Base-by-base conservation (phyloP, 2,888 invertebrate species). In the Cinara cedri region DNA sequence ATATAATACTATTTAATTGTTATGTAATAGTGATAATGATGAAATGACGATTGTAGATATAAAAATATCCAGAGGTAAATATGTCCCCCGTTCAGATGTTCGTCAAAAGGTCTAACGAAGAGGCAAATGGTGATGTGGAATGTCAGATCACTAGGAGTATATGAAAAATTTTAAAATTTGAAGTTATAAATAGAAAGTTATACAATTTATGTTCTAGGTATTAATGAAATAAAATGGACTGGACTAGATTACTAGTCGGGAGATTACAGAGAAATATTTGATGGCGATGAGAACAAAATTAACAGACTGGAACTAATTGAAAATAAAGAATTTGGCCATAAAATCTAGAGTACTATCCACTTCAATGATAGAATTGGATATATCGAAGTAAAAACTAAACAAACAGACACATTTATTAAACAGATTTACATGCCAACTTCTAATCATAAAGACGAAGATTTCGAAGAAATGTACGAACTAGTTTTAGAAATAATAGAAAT, bases 381-480 rank as follows among this genome's bases (percentile, higher is more conserved):
- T 34, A 49, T 75, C 21, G 55, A 81, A 51, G 21, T 81, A 42
- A 57, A 76, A 44, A 55, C 46, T 57, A 65, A 76, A 51, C 74
- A 49, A 44, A 54, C 26, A 16, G 74, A 81, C 24, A 81, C 55
- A 51, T 26, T 62, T 62, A 62, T 62, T 34, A 62, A 34, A 34
- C 62, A 62, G 62, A 14, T 60, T 26, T 62, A 81, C 81, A 81
- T 81, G 81, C 82, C 75, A 81, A 78, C 70, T 57, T 81, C 81
- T 54, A 71, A 65, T 51, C 26, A n/a, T n/a, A n/a, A n/a, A n/a
- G n/a, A n/a, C n/a, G n/a, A n/a, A n/a, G n/a, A n/a, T n/a, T n/a
- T n/a, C n/a, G n/a, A n/a, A n/a, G n/a, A n/a, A n/a, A n/a, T n/a
- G n/a, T n/a, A n/a, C n/a, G n/a, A n/a, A n/a, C n/a, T n/a, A n/a